Evolutionary conservation across 2,113 vertebrate genomes (phyloP), one percentile per base, ranked within the genome.

Genomic region (Rhea americana): DNA sequence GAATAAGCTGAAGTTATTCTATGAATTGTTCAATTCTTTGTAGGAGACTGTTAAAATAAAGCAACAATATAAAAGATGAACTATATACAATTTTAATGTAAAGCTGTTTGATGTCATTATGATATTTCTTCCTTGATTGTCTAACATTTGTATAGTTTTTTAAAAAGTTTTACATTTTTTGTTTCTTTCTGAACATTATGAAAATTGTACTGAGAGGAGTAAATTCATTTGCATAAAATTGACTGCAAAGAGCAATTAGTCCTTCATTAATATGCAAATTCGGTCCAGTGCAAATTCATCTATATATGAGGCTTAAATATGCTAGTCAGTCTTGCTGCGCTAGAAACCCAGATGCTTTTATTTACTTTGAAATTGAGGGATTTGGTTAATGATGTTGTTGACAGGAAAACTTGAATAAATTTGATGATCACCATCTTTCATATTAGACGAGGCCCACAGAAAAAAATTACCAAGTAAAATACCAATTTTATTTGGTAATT

Each of bases 211-310:
- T 97, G 97, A 95, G 91, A 95, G 84, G 78, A 97, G 91, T 96
- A 97, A 97, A 97, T 97, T 96, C 96, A 96, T 97, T 97, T 98
- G 94, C 98, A 97, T 97, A 96, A 96, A 97, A 96, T 96, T 97
- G 93, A 96, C 93, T 97, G 95, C 95, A 96, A 98, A 97, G 97
- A 96, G 95, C 96, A 98, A 97, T 97, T 98, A 97, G 96, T 96
- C 97, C 94, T 97, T 98, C 95, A 97, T 97, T 98, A 98, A 96
- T 98, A 98, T 97, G 90, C 95, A 98, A 98, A 98, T 97, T 97
- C 91, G 92, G 94, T 97, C 95, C 95, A 96, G 93, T 96, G 96
- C 86, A 97, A 97, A 97, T 97, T 96, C 88, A 96, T 97, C 93
- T 94, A 93, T 96, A 96, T 96, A 94, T 96, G 91, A 82, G 93